Conservation (phyloP, 1,140 invertebrate genomes). For the Cepaea nemoralis region DNA sequence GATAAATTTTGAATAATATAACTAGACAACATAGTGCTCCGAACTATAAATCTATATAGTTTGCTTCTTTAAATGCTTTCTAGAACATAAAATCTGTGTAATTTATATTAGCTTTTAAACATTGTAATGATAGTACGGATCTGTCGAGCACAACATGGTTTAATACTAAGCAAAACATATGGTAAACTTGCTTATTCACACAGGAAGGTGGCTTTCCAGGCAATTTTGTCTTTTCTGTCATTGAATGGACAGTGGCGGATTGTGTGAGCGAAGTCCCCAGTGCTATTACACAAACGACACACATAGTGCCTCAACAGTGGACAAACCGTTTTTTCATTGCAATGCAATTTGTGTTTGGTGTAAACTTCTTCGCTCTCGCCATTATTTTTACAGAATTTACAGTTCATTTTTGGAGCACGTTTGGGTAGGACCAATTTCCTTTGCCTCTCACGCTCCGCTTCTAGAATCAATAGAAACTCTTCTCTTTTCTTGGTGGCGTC, state of each 20-base stretch:
- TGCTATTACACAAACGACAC: slow-evolving; percentile 34
- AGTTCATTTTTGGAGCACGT: slow-evolving; percentile 36
- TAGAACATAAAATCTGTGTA: no score
- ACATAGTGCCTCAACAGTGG: slow-evolving; percentile 32
- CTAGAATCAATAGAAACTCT: slow-evolving; percentile 29
- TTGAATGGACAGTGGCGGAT: slow-evolving; percentile 40
- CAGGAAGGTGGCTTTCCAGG: slow-evolving; percentile 35
- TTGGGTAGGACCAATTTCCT: slow-evolving; percentile 27
- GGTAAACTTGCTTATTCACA: not conserved
- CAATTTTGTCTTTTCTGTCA: slow-evolving; percentile 17
- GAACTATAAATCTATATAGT: no score
- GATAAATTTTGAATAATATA: no score
- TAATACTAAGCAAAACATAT: no score
- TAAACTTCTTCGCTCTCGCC: slow-evolving; percentile 35
- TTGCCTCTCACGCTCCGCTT: slow-evolving; percentile 31
- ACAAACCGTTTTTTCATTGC: slow-evolving; percentile 31
- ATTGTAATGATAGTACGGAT: no score
- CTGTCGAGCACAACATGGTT: no score
- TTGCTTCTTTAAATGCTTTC: no score
- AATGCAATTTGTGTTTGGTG: slow-evolving; percentile 35
- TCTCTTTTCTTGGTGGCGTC: not conserved
- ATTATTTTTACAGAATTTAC: slow-evolving; percentile 38
- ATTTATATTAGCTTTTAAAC: no score
- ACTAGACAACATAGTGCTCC: no score
- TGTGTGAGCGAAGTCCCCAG: slow-evolving; percentile 38